Conservation (phyloP, 1,140 invertebrate genomes). For the Harpegnathos saltator region DNA sequence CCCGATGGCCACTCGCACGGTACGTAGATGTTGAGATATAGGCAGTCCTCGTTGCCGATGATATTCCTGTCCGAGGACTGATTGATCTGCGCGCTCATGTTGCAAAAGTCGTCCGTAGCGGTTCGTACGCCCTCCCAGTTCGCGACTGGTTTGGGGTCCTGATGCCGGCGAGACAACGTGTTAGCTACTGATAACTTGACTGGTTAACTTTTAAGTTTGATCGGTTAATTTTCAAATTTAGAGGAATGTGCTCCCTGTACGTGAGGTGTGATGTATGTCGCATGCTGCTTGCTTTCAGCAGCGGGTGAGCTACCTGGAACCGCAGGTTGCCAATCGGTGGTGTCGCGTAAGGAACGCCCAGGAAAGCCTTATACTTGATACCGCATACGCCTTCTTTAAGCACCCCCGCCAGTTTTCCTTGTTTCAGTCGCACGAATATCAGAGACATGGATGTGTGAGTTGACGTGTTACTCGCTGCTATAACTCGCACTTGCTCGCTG, state of each 20-base stretch:
- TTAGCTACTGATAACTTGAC: no score
- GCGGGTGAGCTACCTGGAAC: constrained; percentile 55
- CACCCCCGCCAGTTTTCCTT: constrained; percentile 56
- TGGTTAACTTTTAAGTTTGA: no score
- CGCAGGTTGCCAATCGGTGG: constrained; percentile 61
- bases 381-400: constrained; percentile 33
- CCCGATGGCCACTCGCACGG: background rate
- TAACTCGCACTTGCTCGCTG: no score
- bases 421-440: background rate
- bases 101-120: constrained; percentile 33
- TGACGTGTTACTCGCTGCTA: no score
- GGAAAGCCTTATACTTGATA: constrained; percentile 48
- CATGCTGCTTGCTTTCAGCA: background rate
- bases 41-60: constrained; percentile 64
- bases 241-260: no score
- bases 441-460: no score
- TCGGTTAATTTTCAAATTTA: no score
- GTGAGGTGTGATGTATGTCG: no score
- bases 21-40: constrained; percentile 67
- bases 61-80: background rate
- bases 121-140: constrained; percentile 63
- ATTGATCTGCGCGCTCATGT: constrained; percentile 4
- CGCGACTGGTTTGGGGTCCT: constrained; percentile 62
- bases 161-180: background rate
- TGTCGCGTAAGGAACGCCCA: constrained; percentile 64